These are phyloP conservation scores for Timema podura DNA, from an alignment of 2,888 invertebrate genomes.

Conservation along the genomic window DNA sequence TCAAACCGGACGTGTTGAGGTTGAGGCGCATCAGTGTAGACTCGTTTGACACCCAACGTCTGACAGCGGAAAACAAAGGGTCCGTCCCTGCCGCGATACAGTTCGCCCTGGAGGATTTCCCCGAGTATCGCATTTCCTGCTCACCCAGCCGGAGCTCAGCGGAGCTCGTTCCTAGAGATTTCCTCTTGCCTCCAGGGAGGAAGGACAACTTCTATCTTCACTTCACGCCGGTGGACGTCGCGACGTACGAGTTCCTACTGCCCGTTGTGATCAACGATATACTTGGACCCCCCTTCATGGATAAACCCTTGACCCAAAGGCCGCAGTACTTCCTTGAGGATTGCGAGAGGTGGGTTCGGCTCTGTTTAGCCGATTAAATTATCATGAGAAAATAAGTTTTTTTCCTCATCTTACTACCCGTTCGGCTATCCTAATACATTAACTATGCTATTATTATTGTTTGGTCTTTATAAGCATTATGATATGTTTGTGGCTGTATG, in stretches of 20 bases:
- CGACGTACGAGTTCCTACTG: conserved; percentile 54
- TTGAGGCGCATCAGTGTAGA: conserved; percentile 47
- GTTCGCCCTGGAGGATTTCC: conserved; percentile 41
- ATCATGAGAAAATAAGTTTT: neutral
- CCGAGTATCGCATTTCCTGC: conserved; percentile 41
- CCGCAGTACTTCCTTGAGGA: conserved; percentile 32
- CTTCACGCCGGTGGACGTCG: conserved; percentile 45
- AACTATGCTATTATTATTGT: no score
- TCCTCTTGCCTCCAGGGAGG: conserved; percentile 29
- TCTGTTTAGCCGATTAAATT: neutral
- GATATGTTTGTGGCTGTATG: no score
- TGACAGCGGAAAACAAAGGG: conserved; percentile 41
- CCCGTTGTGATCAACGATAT: conserved; percentile 57
- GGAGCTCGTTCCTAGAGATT: neutral
- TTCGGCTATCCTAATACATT: no score
- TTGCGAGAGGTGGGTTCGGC: neutral
- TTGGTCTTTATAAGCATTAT: no score
- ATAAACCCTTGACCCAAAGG: conserved; percentile 35
- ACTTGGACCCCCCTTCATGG: conserved; percentile 51
- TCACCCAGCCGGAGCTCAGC: conserved; percentile 19
- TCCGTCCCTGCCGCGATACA: conserved; percentile 36
- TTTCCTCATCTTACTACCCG: no score
- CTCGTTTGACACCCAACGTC: conserved; percentile 38
- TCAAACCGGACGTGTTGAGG: no score
- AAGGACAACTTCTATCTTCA: conserved; percentile 42